Percentiles rank a stretch among this genome's conserved stretches.
Conservation (phyloP, 2,113 vertebrate genomes). For the Polypterus senegalus region DNA sequence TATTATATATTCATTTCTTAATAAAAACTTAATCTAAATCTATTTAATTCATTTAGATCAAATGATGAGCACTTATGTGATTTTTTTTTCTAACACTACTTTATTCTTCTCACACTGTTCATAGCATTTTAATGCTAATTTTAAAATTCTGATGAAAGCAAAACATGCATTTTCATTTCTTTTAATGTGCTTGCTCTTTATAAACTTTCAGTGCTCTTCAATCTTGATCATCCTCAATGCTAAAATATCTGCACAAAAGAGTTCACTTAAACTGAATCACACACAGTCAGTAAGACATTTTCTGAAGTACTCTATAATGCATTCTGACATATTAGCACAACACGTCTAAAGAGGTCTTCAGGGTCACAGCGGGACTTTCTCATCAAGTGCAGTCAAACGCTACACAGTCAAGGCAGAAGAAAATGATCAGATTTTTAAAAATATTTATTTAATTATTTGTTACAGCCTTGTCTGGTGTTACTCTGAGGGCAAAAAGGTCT, state of each 20-base stretch:
- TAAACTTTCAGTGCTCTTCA: no score
- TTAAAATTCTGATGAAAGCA: no score
- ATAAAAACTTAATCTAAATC: no score
- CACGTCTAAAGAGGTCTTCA: background rate
- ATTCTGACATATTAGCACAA: background rate
- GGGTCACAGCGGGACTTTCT: background rate
- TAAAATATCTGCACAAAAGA: background rate
- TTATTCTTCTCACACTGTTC: no score
- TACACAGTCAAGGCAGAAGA: background rate
- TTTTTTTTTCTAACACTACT: no score
- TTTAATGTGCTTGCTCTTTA: no score
- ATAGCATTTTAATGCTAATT: no score
- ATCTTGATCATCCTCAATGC: background rate
- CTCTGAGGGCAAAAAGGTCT: background rate
- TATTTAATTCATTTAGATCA: no score
- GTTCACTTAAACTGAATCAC: background rate
- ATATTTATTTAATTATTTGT: background rate
- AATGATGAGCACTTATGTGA: no score
- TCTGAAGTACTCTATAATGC: background rate
- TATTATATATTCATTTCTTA: no score
- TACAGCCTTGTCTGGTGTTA: background rate
- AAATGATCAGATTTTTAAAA: background rate
- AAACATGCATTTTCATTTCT: no score
- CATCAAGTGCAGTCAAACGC: background rate
- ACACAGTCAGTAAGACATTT: constrained; percentile 2